These are phyloP conservation scores for Lucilia cuprina DNA, from an alignment of 1,140 invertebrate species.

Conservation along the genomic window DNA sequence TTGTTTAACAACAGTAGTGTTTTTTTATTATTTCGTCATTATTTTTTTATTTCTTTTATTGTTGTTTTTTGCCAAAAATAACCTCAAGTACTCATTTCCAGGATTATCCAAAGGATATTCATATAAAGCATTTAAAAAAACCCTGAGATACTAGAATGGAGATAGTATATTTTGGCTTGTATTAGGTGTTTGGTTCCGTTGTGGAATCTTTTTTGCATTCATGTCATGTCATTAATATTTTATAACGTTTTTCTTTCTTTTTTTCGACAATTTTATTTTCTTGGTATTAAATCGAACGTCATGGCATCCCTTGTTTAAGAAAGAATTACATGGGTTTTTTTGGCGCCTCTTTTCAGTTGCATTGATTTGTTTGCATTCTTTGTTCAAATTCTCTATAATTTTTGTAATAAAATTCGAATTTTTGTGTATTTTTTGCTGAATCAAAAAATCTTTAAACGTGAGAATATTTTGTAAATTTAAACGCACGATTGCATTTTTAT, in stretches of 20 bases:
- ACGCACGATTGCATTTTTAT: neutral
- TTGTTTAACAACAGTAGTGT: conserved; percentile 21
- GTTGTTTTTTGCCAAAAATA: neutral
- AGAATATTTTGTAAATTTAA: neutral
- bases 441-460: neutral
- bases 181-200: neutral
- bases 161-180: neutral
- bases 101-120: conserved; percentile 7
- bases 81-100: conserved; percentile 30
- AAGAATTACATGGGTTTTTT: neutral
- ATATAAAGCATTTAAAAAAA: neutral
- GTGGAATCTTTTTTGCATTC: neutral
- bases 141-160: neutral
- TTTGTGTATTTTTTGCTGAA: neutral
- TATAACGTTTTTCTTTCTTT: conserved; percentile 5
- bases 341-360: neutral
- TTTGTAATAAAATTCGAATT: conserved; percentile 12
- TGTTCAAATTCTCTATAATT: neutral
- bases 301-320: neutral
- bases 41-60: neutral
- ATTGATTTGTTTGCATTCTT: neutral
- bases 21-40: conserved; percentile 13
- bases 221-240: neutral
- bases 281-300: neutral
- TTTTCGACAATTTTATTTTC: neutral